Conservation (phyloP, 2,888 invertebrate species). For the Thyatira batis region DNA sequence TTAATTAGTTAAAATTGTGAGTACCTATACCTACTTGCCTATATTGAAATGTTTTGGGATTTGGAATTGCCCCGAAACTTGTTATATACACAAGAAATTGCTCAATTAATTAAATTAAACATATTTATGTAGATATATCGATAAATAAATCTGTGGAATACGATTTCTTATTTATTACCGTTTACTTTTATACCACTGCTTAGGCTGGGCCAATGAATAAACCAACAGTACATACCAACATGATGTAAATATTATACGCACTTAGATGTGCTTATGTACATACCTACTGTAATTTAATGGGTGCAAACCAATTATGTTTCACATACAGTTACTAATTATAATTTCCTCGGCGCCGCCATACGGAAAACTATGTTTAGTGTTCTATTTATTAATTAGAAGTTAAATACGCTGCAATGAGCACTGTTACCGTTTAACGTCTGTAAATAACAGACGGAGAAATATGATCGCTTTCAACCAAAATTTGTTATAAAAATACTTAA, state of each 20-base stretch:
- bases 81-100: neutral
- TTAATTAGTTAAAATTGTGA: slow-evolving; percentile 32
- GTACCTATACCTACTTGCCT: slow-evolving; percentile 15
- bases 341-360: slow-evolving; percentile 60
- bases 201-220: neutral
- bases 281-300: slow-evolving; percentile 36
- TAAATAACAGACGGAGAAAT: neutral
- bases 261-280: slow-evolving; percentile 5
- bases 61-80: neutral
- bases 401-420: slow-evolving; percentile 52
- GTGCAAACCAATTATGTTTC: slow-evolving; percentile 60
- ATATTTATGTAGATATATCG: too few relatives aligned
- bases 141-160: too few relatives aligned
- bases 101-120: neutral
- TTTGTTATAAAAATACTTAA: too few relatives aligned
- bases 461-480: neutral
- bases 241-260: neutral
- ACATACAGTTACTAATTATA: slow-evolving; percentile 64
- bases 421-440: slow-evolving; percentile 24
- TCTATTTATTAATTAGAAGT: slow-evolving; percentile 62
- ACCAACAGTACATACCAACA: neutral
- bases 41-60: slow-evolving; percentile 18
- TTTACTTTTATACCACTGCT: neutral
- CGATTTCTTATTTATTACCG: neutral
- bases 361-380: slow-evolving; percentile 63